Base-by-base conservation (phyloP, 23 tunicate species). In the Botrylloides violaceus region DNA sequence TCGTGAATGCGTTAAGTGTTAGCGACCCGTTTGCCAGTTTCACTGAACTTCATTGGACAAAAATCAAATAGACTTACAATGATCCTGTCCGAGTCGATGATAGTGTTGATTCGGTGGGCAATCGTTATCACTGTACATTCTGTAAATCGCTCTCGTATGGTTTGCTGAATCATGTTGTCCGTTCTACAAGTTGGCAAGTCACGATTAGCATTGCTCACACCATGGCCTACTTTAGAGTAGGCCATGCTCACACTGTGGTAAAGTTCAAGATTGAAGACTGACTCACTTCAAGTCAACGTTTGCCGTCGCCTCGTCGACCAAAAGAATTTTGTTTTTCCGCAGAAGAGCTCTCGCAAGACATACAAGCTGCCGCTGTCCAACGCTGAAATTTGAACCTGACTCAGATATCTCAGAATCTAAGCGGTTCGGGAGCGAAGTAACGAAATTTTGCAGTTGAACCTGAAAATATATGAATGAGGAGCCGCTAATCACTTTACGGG, bases 221-320 rank as follows among this genome's bases (percentile, higher is more conserved):
- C n/a, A n/a, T n/a, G 24, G 36, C 2, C 27, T 22, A 59, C 7
- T 20, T 66, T 70, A 15, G 4, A 4, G 12, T 48, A 26, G 9
- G 6, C 5, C 6, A 9, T 65, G n/a, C 26, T n/a, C n/a, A n/a
- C n/a, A n/a, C n/a, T n/a, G n/a, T n/a, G n/a, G n/a, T n/a, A n/a
- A n/a, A n/a, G n/a, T n/a, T n/a, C n/a, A n/a, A n/a, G n/a, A n/a
- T n/a, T 18, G 12, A 18, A 12, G 12, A 47, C 12, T 12, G 12
- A 18, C 18, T 47, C 18, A 81, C 96, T 77, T 81, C 23, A 59
- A 15, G 61, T 91, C 98, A 2, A 91, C 98, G 58, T 91, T 91
- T n/a, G 98, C 98, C 4, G 98, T 91, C 25, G 98, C 98, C 75
- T 91, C 92, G 53, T 91, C 92, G 33, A 84, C 84, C 6, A 80